phyloP scores from a whole-genome alignment of 2,113 vertebrate species.

The Limnothrissa miodon region DNA sequence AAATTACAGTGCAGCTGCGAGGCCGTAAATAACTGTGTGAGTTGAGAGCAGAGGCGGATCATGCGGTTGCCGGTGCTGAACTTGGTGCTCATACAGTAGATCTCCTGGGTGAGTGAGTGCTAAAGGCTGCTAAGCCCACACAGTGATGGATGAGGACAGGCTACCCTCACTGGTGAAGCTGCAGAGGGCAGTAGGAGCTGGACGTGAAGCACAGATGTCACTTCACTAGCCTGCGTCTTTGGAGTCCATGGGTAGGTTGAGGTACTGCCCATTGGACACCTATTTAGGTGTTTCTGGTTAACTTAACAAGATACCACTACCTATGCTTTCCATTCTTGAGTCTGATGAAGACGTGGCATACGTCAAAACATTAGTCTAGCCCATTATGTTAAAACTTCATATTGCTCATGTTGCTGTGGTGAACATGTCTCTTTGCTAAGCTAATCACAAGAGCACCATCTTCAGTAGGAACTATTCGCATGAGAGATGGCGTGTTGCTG shows the following conservation, averaged over 20 bases:
- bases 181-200: not conserved
- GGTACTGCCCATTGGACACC: too few relatives aligned
- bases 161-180: not conserved
- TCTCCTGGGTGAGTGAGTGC: not conserved
- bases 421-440: too few relatives aligned
- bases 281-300: too few relatives aligned
- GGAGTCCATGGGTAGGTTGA: too few relatives aligned
- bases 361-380: too few relatives aligned
- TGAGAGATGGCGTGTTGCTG: not conserved
- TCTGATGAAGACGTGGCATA: too few relatives aligned
- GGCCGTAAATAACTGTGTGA: not conserved
- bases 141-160: not conserved
- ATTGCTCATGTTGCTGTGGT: too few relatives aligned
- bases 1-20: not conserved
- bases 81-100: constrained; percentile 6
- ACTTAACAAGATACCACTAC: too few relatives aligned
- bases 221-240: too few relatives aligned
- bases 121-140: not conserved
- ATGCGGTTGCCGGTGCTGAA: not conserved
- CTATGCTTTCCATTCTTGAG: too few relatives aligned
- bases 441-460: not conserved
- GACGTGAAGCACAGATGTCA: not conserved
- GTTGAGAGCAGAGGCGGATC: not conserved
- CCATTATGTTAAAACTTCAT: too few relatives aligned
- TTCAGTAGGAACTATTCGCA: not conserved